These are phyloP conservation scores for Cylloceria caligata DNA, from an alignment of 2,888 invertebrate genomes.

Conservation along the genomic window DNA sequence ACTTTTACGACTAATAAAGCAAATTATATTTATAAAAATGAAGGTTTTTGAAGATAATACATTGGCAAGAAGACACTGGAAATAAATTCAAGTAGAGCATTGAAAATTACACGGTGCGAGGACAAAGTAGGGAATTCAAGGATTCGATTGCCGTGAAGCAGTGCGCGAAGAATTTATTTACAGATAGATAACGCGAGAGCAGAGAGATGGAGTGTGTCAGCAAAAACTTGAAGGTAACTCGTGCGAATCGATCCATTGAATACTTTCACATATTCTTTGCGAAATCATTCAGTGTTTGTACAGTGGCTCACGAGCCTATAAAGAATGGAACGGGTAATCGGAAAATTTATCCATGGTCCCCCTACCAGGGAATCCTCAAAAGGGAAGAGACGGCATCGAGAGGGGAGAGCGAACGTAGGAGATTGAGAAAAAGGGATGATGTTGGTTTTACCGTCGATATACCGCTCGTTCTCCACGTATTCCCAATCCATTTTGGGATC, in stretches of 20 bases:
- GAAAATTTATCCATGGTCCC: slow-evolving; percentile 32
- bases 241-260: slow-evolving; percentile 16
- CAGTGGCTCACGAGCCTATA: slow-evolving; percentile 5
- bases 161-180: not conserved
- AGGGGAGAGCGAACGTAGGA: not conserved
- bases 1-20: not conserved
- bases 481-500: slow-evolving; percentile 51
- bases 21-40: not conserved
- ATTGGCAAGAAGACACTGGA: too few species aligned
- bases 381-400: not conserved
- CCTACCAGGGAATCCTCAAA: slow-evolving; percentile 16
- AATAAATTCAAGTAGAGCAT: not conserved
- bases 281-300: slow-evolving; percentile 1
- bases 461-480: slow-evolving; percentile 51
- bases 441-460: slow-evolving; percentile 44
- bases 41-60: too few species aligned
- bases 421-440: slow-evolving; percentile 37
- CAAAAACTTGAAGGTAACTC: not conserved
- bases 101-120: not conserved
- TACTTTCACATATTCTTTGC: slow-evolving; percentile 26
- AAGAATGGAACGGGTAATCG: slow-evolving; percentile 26
- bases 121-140: not conserved
- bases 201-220: too few species aligned
- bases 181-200: not conserved
- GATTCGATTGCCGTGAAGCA: slow-evolving; percentile 9